Evolutionary conservation across 2,888 invertebrate species (phyloP), one percentile per base, ranked within the genome.

Genomic region (Copidosoma aretas): DNA sequence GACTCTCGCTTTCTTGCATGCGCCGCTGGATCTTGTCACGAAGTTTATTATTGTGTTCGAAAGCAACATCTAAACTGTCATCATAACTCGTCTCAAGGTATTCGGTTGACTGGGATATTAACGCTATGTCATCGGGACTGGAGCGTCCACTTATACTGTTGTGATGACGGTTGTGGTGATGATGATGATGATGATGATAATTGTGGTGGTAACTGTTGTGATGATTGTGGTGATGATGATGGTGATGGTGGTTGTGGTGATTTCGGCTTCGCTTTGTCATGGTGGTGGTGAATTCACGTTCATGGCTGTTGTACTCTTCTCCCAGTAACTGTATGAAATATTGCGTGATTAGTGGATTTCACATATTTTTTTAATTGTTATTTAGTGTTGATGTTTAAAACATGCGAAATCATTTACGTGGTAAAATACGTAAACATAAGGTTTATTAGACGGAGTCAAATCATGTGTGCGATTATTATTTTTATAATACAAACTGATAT

Each of bases 21-120:
- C 83, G 79, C 56, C 81, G 82, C 54, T 83, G 82, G 25, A 83
- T 83, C 58, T 83, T 83, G 60, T 83, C 82, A 0, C 83, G 77
- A 2, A 83, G 74, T 60, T 83, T 83, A 71, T 83, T 83, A 73
- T 83, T 83, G 71, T 83, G 80, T 64, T 83, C 82, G 60, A 83
- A 83, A 0, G 83, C 83, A 0, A 83, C 83, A 59, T 83, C 82
- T 49, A 83, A 73, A 58, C 83, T 83, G 68, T 83, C 83, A 62
- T 83, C 83, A 71, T 83, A 82, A 19, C 81, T 79, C 14, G 80
- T 64, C 82, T 82, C 14, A 79, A 81, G 49, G 73, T 77, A 0
- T 79, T 79, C 46, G 79, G 75, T 57, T 80, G 82, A 2, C 78
- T 79, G 41, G 12, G 15, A 15, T 72, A 75, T 43, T 77, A 79